Base-by-base conservation (phyloP, 2,113 vertebrate species). In the Saguinus midas region DNA sequence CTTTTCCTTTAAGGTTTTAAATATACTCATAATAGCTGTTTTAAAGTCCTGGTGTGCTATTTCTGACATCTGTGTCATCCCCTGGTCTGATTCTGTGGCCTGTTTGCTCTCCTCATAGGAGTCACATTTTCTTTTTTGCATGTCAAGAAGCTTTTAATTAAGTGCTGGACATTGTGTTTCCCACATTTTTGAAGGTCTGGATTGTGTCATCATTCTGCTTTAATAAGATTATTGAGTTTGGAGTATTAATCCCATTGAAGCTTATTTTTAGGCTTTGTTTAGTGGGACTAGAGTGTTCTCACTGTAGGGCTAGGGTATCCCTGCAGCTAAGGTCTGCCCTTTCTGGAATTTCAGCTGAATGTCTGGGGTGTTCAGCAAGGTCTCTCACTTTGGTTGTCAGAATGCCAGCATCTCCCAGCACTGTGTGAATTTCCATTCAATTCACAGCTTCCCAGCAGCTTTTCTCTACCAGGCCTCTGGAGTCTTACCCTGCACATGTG, bases 1-100 rank as follows among this genome's bases (percentile, higher is more conserved):
- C 57, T 85, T 89, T 89, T 89, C 95, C 43, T 92, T 86, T 81
- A 64, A 64, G 7, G 37, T 61, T 85, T 58, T 66, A 85, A 66
- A 14, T 23, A 5, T 16, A 37, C 45, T 64, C 40, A 8, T 55
- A 37, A 25, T 3, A 11, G 7, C n/a, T 55, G 29, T 57, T 45
- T 64, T 55, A 1, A 29, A 37, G 45, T 29, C 43, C 52, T 8
- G 5, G 1, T 8, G 2, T 85, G 29, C 25, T 7, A 3, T 23
- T 27, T 18, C 68, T 6, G 61, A 52, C 1, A 0, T 8, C 3
- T 13, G 0, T 4, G 35, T 27, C 64, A 20, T n/a, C 81, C 66
- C 76, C 35, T 57, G 48, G 6, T 80, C 73, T 45, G 76, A n/a
- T 16, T 68, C 72, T 61, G 0, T 11, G 73, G 14, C 61, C 52